A percentile compares a stretch with the other conserved stretches of the same genome.
Evolutionary conservation across 2,888 invertebrate genomes (phyloP).

Genomic region (Cheilosia soror): DNA sequence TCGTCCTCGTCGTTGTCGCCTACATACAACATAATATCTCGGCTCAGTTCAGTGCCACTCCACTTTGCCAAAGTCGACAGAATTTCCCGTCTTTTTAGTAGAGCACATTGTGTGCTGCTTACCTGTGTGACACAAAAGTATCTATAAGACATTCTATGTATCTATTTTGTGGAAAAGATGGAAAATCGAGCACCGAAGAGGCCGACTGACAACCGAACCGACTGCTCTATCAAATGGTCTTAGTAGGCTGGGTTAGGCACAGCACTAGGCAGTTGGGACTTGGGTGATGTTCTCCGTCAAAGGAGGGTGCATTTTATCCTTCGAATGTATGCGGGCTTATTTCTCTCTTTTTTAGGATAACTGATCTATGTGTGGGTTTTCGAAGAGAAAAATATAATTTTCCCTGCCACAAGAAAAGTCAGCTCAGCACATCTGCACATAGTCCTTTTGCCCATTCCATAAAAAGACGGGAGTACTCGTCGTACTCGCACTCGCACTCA

Average conservation of each 20-base stretch:
- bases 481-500: neutral
- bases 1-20: neutral
- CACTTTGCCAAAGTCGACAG: slow-evolving; percentile 62
- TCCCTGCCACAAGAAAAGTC: neutral
- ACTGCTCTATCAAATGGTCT: slow-evolving; percentile 46
- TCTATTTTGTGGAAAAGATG: slow-evolving; percentile 15
- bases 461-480: neutral
- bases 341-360: neutral
- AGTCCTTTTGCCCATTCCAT: slow-evolving; percentile 18
- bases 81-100: slow-evolving; percentile 55
- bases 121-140: slow-evolving; percentile 53
- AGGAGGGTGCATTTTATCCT: slow-evolving; percentile 5
- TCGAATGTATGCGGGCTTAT: neutral
- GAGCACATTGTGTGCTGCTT: slow-evolving; percentile 46
- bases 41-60: slow-evolving; percentile 41
- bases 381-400: slow-evolving; percentile 28
- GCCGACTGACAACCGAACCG: slow-evolving; percentile 16
- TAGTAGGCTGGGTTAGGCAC: slow-evolving; percentile 4
- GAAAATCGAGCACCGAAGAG: slow-evolving; percentile 44
- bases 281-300: neutral
- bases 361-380: slow-evolving; percentile 8
- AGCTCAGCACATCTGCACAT: slow-evolving; percentile 3
- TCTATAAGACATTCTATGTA: slow-evolving; percentile 44
- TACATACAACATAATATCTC: neutral
- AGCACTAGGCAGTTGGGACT: neutral